Conservation (phyloP, 2,797 vertebrate species). For the Lerista edwardsae region DNA sequence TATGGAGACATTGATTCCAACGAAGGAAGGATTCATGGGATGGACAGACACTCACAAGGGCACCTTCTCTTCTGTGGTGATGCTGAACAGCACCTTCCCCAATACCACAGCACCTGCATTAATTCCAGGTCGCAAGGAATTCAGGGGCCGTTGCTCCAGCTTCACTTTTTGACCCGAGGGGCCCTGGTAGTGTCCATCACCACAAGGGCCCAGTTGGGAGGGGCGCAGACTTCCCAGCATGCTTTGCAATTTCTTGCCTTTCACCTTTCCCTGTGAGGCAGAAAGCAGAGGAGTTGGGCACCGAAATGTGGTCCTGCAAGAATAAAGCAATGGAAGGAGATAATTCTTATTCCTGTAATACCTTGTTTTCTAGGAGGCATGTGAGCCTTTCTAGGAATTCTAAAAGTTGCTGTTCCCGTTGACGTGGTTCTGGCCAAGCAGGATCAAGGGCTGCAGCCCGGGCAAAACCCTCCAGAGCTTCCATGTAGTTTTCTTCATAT, state of each 20-base stretch:
- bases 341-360: constrained; percentile 42
- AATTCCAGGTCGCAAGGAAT: constrained; percentile 78
- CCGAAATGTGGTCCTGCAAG: background rate
- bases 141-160: constrained; percentile 78
- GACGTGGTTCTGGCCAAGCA: constrained; percentile 81
- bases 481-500: constrained; percentile 89
- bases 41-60: constrained; percentile 85
- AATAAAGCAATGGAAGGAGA: constrained; percentile 57
- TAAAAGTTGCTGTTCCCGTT: constrained; percentile 84
- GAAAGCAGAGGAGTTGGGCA: background rate
- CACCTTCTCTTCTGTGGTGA: constrained; percentile 88
- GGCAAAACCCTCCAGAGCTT: constrained; percentile 86
- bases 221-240: constrained; percentile 86
- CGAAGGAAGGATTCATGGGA: background rate
- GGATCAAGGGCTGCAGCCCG: constrained; percentile 85
- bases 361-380: constrained; percentile 86
- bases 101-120: constrained; percentile 82
- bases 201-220: constrained; percentile 84
- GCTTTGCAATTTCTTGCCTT: constrained; percentile 84
- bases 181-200: constrained; percentile 82
- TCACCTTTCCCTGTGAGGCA: constrained; percentile 86
- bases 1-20: background rate
- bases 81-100: constrained; percentile 92
- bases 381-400: constrained; percentile 85
- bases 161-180: constrained; percentile 80